These are phyloP conservation scores for Dryocosmus kuriphilus DNA, from an alignment of 2,888 invertebrate species.

Conservation along the genomic window DNA sequence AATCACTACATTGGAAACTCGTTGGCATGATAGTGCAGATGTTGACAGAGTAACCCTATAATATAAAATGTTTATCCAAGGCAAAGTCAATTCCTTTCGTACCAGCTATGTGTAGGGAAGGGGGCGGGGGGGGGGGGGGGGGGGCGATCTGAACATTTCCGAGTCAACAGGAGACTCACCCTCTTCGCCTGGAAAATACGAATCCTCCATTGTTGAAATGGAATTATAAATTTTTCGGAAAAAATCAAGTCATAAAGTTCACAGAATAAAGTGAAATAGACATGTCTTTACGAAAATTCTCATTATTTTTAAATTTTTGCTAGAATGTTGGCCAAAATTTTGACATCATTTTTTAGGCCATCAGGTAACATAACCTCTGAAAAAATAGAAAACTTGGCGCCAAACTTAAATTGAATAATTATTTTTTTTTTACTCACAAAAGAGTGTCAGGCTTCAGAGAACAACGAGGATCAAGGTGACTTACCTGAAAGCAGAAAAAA, in stretches of 20 bases:
- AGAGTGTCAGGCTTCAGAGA: background rate
- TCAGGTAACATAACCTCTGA: too few relatives aligned
- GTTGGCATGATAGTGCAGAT: constrained; percentile 54
- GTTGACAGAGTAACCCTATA: constrained; percentile 63
- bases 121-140: constrained; percentile 45
- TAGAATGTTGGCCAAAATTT: too few relatives aligned
- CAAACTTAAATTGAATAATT: background rate
- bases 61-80: constrained; percentile 62
- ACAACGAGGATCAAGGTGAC: background rate
- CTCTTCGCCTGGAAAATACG: constrained; percentile 30
- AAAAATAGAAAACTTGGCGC: too few relatives aligned
- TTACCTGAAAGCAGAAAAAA: constrained; percentile 17
- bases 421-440: background rate
- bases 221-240: background rate
- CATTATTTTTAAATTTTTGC: too few relatives aligned
- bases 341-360: too few relatives aligned
- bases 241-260: background rate
- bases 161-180: constrained; percentile 50
- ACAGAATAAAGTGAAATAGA: background rate
- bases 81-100: constrained; percentile 58
- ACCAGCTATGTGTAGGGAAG: constrained; percentile 44
- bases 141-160: constrained; percentile 51
- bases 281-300: too few relatives aligned
- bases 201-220: constrained; percentile 1
- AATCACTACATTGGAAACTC: constrained; percentile 49